Base-by-base conservation (phyloP, 1,140 invertebrate species). In the Ooceraea biroi region DNA sequence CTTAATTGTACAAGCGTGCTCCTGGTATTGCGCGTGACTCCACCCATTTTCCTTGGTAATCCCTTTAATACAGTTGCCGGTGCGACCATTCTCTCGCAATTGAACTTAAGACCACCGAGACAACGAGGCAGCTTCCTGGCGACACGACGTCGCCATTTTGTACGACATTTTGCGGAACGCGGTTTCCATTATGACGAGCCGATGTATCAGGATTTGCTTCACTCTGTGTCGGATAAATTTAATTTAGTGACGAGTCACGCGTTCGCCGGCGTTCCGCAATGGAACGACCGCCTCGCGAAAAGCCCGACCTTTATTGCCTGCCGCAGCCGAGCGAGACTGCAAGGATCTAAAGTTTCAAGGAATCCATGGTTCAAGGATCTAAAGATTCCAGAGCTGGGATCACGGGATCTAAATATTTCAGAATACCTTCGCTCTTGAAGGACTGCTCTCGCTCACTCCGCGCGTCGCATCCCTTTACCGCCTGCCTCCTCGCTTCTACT, bases 341-440 rank as follows among this genome's bases (percentile, higher is more conserved):
- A 50, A 48, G 44, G 27, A 41, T 52, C 44, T 22, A 22, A 65
- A 77, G 73, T 50, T 77, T 60, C 71, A 25, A 73, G 36, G 55
- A 73, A 58, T 12, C 71, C 71, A 44, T 60, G 52, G 41, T 60
- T 22, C 60, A 50, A 65, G 73, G 50, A 36, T 77, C 44, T 66
- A 77, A 77, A 50, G 73, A 66, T 52, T 30, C 50, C 30, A 50
- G 27, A 8, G 44, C 22, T 12, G 46, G 63, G 17, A 78, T 78
- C 30, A 10, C 48, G 30, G 50, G 76, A 71, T 58, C 41, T 57
- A 80, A 80, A 58, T 80, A 71, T 69, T 57, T 10, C 52, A 19
- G 65, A 80, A 71, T 80, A 71, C 65, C 50, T 57, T 63, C 66
- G 71, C 46, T 69, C 76, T 63, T 69, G 48, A 69, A 78, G 30